A percentile compares a stretch with the other conserved stretches of the same genome.
phyloP scores from a whole-genome alignment of 2,888 invertebrate species.

The Iselma pallidipennis region DNA sequence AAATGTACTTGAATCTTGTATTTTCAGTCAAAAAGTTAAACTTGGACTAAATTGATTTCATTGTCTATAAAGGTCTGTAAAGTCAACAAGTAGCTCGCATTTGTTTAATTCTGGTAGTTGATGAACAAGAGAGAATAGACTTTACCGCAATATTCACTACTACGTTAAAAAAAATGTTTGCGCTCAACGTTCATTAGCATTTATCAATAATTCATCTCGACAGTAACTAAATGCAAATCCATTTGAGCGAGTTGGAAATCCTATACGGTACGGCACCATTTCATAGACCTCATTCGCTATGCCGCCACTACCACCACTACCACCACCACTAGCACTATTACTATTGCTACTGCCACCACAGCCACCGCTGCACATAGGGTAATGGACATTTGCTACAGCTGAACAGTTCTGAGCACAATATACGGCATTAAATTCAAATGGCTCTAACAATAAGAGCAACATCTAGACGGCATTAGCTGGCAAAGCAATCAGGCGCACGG shows the following conservation, averaged over 20 bases:
- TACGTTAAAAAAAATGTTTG: background rate
- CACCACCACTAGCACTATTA: constrained; percentile 12
- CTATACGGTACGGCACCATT: constrained; percentile 8
- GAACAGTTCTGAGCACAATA: constrained; percentile 39
- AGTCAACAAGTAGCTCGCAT: no score
- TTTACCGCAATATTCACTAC: background rate
- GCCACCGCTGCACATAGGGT: constrained; percentile 26
- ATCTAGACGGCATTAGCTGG: constrained; percentile 36
- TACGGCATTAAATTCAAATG: constrained; percentile 39
- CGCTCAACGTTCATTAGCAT: constrained; percentile 17
- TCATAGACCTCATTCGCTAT: background rate
- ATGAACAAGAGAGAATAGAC: background rate
- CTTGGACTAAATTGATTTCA: background rate
- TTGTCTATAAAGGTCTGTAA: no score
- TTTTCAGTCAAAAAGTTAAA: background rate
- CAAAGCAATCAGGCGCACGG: constrained; percentile 27
- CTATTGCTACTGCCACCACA: constrained; percentile 11
- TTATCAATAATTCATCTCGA: constrained; percentile 27
- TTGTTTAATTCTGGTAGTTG: background rate
- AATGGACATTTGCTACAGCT: constrained; percentile 40
- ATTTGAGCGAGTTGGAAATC: constrained; percentile 18
- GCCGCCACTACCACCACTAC: background rate
- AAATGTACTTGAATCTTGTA: background rate
- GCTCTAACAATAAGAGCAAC: constrained; percentile 37
- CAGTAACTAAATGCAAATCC: constrained; percentile 25